Evolutionary conservation across 2,113 vertebrate genomes (phyloP).

Genomic region (Varanus salvator): DNA sequence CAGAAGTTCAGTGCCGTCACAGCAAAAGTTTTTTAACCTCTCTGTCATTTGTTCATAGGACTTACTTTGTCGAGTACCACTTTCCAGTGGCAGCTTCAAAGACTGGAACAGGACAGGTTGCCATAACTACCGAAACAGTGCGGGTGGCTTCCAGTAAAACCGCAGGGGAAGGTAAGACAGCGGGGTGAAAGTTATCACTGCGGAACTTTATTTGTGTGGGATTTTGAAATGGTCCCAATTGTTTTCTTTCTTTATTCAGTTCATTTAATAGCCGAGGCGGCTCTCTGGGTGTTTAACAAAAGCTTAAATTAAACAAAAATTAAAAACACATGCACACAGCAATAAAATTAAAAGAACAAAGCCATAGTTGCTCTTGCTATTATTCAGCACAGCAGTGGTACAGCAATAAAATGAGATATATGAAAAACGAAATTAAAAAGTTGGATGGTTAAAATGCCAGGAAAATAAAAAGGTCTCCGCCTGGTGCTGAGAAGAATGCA

Average conservation of each 20-base stretch:
- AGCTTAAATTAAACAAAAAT: too few relatives aligned
- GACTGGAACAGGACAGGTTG: slow-evolving; percentile 65
- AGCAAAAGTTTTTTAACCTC: background rate
- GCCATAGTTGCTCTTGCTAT: too few relatives aligned
- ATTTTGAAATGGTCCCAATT: background rate
- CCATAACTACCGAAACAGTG: slow-evolving; percentile 76
- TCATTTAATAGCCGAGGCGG: too few relatives aligned
- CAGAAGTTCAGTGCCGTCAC: background rate
- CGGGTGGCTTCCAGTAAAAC: slow-evolving; percentile 87
- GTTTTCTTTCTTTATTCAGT: background rate
- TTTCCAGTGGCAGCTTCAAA: slow-evolving; percentile 83
- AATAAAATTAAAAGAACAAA: too few relatives aligned
- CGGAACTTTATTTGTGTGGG: slow-evolving; percentile 5
- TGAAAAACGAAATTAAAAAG: too few relatives aligned
- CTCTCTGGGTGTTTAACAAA: too few relatives aligned
- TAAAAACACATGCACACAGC: too few relatives aligned
- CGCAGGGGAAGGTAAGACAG: slow-evolving; percentile 79
- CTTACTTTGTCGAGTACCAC: slow-evolving; percentile 91
- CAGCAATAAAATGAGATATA: too few relatives aligned
- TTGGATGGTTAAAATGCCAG: too few relatives aligned
- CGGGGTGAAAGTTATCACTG: fast-evolving
- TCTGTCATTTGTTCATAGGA: slow-evolving; percentile 72
- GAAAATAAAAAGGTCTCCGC: too few relatives aligned
- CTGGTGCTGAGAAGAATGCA: too few relatives aligned
- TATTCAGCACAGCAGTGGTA: too few relatives aligned